These are phyloP conservation scores for Drosophila siamana DNA, from an alignment of 2,888 invertebrate genomes.

Conservation along the genomic window DNA sequence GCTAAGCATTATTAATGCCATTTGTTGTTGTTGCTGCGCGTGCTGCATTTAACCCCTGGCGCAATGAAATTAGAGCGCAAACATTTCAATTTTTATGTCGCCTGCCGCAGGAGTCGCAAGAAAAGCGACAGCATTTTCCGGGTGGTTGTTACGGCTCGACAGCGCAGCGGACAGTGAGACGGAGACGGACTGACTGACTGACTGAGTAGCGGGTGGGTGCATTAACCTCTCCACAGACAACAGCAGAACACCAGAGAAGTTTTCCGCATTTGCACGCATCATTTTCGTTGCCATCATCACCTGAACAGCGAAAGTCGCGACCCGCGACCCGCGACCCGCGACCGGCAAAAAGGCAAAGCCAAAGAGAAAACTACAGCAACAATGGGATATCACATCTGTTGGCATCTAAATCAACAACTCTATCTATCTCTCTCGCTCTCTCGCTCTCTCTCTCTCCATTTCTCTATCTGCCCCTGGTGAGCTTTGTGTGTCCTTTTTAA, in stretches of 20 bases:
- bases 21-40: conserved; percentile 38
- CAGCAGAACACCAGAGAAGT: conserved; percentile 9
- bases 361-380: not conserved
- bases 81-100: conserved; percentile 60
- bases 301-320: conserved; percentile 26
- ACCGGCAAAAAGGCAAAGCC: not conserved
- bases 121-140: conserved; percentile 37
- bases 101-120: conserved; percentile 21
- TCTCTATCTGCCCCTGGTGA: no score
- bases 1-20: conserved; percentile 63
- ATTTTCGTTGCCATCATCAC: conserved; percentile 30
- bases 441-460: no score
- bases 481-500: conserved; percentile 8
- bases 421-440: no score
- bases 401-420: conserved; percentile 25
- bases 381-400: conserved; percentile 50
- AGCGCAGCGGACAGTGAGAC: not conserved
- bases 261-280: conserved; percentile 39
- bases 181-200: not conserved
- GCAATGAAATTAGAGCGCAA: conserved; percentile 59
- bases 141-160: conserved; percentile 31
- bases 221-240: conserved; percentile 57
- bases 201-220: conserved; percentile 31
- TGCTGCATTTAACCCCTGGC: conserved; percentile 60
- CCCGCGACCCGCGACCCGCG: not conserved